phyloP scores from a whole-genome alignment of 2,797 vertebrate species.

The Orestias chungarensis region DNA sequence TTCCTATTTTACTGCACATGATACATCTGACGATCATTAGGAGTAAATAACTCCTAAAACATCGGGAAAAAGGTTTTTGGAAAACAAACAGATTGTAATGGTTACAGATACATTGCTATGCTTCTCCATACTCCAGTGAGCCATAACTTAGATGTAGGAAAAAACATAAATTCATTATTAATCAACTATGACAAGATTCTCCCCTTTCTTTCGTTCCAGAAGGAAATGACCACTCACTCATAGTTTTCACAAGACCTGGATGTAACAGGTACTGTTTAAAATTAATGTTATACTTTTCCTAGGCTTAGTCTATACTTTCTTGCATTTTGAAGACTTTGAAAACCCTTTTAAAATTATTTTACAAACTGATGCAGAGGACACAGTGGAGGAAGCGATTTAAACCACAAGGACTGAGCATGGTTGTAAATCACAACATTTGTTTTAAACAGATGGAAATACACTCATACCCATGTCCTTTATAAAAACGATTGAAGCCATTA shows the following conservation, averaged over 20 bases:
- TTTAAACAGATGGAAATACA: constrained; percentile 5
- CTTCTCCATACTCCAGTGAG: too few relatives aligned
- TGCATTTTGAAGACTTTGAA: neutral
- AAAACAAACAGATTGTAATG: too few relatives aligned
- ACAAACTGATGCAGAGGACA: neutral
- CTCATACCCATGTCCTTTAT: constrained; percentile 56
- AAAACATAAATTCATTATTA: too few relatives aligned
- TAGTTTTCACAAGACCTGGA: neutral
- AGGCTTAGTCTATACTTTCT: neutral
- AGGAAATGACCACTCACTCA: neutral
- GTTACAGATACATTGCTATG: too few relatives aligned
- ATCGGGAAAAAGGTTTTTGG: too few relatives aligned
- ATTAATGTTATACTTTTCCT: too few relatives aligned
- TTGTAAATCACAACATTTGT: neutral
- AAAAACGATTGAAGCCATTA: constrained; percentile 53
- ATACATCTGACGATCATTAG: too few relatives aligned
- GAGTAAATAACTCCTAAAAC: too few relatives aligned
- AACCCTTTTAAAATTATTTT: neutral
- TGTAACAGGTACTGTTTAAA: neutral
- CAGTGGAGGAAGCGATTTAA: neutral
- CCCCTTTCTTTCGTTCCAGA: too few relatives aligned
- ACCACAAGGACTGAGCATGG: neutral
- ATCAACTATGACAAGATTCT: too few relatives aligned
- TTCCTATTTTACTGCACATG: too few relatives aligned
- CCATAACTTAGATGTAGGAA: too few relatives aligned